These are phyloP conservation scores for Laticauda colubrina DNA, from an alignment of 2,113 vertebrate species.

Conservation along the genomic window DNA sequence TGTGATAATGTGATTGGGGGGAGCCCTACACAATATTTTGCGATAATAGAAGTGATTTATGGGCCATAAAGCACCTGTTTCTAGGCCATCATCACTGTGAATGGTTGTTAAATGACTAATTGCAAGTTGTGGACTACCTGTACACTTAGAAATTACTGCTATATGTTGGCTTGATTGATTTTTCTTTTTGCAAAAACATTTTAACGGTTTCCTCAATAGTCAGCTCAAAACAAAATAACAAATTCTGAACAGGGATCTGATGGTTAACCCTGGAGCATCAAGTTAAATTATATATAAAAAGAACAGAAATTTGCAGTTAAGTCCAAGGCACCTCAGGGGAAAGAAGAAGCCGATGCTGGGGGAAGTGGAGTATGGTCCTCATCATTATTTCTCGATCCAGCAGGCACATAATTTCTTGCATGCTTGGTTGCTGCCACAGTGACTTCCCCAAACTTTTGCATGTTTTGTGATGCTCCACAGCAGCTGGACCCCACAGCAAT, in stretches of 20 bases:
- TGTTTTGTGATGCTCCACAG: constrained; percentile 90
- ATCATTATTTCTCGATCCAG: constrained; percentile 81
- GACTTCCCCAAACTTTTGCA: constrained; percentile 87
- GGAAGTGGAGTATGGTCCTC: constrained; percentile 81
- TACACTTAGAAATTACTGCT: not conserved
- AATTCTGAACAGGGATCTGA: not conserved
- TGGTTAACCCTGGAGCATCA: not conserved
- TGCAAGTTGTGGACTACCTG: not conserved
- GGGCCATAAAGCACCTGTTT: not conserved
- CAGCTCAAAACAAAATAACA: not conserved
- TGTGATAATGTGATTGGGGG: not conserved
- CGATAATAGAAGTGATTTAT: not conserved
- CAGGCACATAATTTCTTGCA: constrained; percentile 84
- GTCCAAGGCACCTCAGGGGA: constrained; percentile 70
- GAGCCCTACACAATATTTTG: not conserved
- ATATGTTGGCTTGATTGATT: not conserved
- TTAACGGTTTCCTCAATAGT: not conserved
- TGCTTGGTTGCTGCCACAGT: constrained; percentile 89
- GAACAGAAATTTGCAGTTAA: not conserved
- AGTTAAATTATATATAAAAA: constrained; percentile 1
- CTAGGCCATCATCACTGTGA: not conserved
- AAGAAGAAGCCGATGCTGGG: constrained; percentile 80
- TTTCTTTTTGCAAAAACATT: not conserved
- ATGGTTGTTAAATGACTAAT: no score
- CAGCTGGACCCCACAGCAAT: constrained; percentile 87